Base-by-base conservation (phyloP, 2,113 vertebrate species). In the Nesogale talazaci region DNA sequence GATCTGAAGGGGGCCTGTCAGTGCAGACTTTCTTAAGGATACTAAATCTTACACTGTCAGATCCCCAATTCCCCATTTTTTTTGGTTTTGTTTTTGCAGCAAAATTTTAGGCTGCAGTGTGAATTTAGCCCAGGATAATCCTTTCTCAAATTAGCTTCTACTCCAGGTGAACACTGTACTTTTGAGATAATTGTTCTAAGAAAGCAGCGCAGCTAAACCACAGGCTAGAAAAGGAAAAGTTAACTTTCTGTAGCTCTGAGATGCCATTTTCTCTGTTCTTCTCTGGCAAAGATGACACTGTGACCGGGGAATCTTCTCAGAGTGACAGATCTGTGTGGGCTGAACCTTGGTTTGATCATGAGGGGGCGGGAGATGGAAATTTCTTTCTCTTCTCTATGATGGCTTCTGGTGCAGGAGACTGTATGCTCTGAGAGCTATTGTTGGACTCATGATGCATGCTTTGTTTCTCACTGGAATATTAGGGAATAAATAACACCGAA, bases 241-340 rank as follows among this genome's bases (percentile, higher is more conserved):
- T 95, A 94, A 95, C 94, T 96, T 97, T 92, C 57, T 74, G 70
- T 90, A 83, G 85, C 79, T 93, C 91, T 87, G 91, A 96, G 89
- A 94, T 92, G 83, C 77, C 92, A 95, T 96, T 96, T 96, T 95
- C 92, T 94, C 92, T 95, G 15, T 95, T 95, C 84, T 94, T 93
- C 61, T 83, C 95, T 95, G 94, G 97, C 94, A 95, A 63, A 94
- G 95, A 95, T 93, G 84, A 94, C 89, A 91, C 95, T 95, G 86
- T 90, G 94, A 95, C 94, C 95, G 84, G 94, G 89, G 87, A 96
- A 52, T 38, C 94, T 95, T 93, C 85, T 91, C 69, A 95, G 94
- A 96, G 87, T 97, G 95, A 97, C 97, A 97, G 94, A 95, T 95
- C 84, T 96, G 92, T 96, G 96, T 96, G 93, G 97, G 94, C 81